These are phyloP conservation scores for Thunnus maccoyii DNA, from an alignment of 2,113 vertebrate genomes.

Conservation along the genomic window DNA sequence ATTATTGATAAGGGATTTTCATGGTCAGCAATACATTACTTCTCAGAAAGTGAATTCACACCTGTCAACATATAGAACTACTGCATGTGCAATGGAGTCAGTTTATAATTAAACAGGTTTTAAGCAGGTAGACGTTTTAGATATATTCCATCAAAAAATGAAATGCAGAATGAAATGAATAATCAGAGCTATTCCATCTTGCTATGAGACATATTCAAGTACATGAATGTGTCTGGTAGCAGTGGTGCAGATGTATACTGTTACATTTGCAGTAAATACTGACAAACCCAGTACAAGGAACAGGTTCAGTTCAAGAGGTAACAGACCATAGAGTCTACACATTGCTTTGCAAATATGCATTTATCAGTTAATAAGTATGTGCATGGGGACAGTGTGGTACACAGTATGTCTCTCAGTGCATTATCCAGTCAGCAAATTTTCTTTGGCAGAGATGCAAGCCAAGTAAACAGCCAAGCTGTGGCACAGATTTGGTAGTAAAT, in stretches of 20 bases:
- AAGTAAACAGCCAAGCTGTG: conserved; percentile 48
- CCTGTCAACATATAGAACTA: conserved; percentile 24
- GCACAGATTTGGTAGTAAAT: conserved; percentile 19
- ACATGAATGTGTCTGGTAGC: background rate
- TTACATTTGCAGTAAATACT: conserved; percentile 28
- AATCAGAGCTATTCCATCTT: background rate
- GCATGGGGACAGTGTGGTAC: conserved; percentile 28
- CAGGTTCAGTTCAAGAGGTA: background rate
- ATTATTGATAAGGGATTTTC: conserved; percentile 58
- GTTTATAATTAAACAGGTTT: conserved; percentile 32
- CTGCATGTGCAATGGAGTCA: background rate
- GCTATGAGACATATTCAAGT: background rate
- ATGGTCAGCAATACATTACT: conserved; percentile 49
- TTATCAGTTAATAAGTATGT: conserved; percentile 47
- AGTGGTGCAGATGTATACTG: conserved; percentile 2
- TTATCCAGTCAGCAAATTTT: conserved; percentile 72
- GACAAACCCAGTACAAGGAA: conserved; percentile 22
- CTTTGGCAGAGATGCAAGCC: conserved; percentile 52
- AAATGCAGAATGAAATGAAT: conserved; percentile 3
- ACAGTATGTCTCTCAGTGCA: conserved; percentile 46
- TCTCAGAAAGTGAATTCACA: conserved; percentile 26
- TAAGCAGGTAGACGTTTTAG: conserved; percentile 3
- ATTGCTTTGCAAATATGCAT: conserved; percentile 48
- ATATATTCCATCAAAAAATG: conserved; percentile 30
- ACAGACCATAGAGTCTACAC: conserved; percentile 17